Evolutionary conservation across 2,888 invertebrate genomes (phyloP).

Genomic region (Brenthis daphne): DNA sequence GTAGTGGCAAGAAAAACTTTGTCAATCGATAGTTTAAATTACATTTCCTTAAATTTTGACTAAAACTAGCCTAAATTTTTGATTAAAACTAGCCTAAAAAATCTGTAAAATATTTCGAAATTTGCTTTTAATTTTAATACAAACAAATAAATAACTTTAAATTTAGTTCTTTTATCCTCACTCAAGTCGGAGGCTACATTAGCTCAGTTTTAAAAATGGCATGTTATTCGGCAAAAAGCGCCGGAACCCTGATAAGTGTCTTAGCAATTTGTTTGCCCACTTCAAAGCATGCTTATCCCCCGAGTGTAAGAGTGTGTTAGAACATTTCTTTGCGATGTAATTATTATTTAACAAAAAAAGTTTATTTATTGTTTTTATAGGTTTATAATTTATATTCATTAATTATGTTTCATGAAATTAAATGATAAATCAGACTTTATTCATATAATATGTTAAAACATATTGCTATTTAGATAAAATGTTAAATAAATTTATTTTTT

Average conservation of each 20-base stretch:
- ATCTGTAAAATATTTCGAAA: too few species aligned
- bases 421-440: too few species aligned
- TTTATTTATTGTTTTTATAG: constrained; percentile 1
- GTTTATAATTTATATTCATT: too few species aligned
- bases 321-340: constrained; percentile 18
- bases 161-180: not conserved
- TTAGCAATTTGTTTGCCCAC: constrained; percentile 68
- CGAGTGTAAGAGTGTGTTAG: constrained; percentile 41
- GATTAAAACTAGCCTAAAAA: too few species aligned
- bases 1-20: too few species aligned
- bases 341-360: constrained; percentile 2
- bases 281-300: constrained; percentile 57
- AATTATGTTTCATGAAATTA: too few species aligned
- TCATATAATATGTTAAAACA: too few species aligned
- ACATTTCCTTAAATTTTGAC: too few species aligned
- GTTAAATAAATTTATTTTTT: not conserved
- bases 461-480: too few species aligned
- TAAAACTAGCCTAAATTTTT: too few species aligned
- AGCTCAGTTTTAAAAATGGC: constrained; percentile 58
- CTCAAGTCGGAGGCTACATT: constrained; percentile 48
- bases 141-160: not conserved
- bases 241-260: constrained; percentile 68
- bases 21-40: too few species aligned
- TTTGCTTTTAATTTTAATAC: not conserved
- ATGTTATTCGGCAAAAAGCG: constrained; percentile 67